A percentile compares a stretch with the other conserved stretches of the same genome.
Evolutionary conservation across 1,140 invertebrate species (phyloP).

Genomic region (Brachionus sp.): DNA sequence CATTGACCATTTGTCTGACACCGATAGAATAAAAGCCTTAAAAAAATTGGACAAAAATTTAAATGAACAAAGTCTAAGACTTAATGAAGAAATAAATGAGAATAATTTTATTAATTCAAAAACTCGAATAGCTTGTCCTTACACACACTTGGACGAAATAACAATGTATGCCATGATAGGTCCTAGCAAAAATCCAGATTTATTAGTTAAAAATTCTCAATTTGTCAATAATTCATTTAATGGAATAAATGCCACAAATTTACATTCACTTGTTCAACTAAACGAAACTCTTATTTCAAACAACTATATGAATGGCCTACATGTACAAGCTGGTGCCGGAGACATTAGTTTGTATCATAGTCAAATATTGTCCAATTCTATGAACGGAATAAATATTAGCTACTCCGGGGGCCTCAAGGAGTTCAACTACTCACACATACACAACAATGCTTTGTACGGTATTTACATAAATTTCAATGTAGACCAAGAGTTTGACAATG

Average conservation of each 20-base stretch:
- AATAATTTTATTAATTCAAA: not conserved
- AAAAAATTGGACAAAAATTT: not conserved
- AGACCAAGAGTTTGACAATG: slow-evolving; percentile 34
- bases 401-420: slow-evolving; percentile 51
- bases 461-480: slow-evolving; percentile 19
- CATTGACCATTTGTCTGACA: not conserved
- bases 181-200: not conserved
- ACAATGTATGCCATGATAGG: slow-evolving; percentile 45
- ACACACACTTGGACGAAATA: slow-evolving; percentile 18
- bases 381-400: slow-evolving; percentile 61
- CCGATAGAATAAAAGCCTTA: not conserved
- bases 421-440: slow-evolving; percentile 21
- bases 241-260: slow-evolving; percentile 33
- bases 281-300: slow-evolving; percentile 8
- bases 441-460: slow-evolving; percentile 30
- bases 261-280: slow-evolving; percentile 21
- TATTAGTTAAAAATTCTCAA: not conserved
- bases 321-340: slow-evolving; percentile 37
- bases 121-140: slow-evolving; percentile 28
- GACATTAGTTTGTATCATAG: slow-evolving; percentile 66
- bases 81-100: slow-evolving; percentile 5
- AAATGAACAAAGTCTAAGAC: not conserved
- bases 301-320: slow-evolving; percentile 27
- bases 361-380: slow-evolving; percentile 75
- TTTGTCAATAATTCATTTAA: slow-evolving; percentile 40